Evolutionary conservation across 2,797 vertebrate genomes (phyloP).

Genomic region (Alauda arvensis): DNA sequence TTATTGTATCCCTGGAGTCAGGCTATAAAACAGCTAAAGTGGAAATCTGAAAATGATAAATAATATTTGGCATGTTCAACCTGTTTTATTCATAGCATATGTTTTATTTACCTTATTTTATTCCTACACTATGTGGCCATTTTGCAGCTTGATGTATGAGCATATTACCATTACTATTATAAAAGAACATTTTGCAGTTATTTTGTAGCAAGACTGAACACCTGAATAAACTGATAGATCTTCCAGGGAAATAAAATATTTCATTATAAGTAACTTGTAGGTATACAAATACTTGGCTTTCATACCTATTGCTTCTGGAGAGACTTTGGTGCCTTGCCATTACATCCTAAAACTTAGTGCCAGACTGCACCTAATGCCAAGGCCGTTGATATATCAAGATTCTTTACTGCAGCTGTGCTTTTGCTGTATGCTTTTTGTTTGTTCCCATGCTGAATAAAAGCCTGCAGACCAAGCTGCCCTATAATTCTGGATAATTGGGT

Average conservation of each 20-base stretch:
- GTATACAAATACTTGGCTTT: not conserved
- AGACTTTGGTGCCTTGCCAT: not conserved
- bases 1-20: not conserved
- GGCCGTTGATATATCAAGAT: not conserved
- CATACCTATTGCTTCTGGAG: not conserved
- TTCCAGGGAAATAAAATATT: not conserved
- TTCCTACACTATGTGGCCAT: not conserved
- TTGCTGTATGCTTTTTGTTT: not conserved
- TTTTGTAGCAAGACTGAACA: not conserved
- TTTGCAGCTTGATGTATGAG: not conserved
- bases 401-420: not conserved
- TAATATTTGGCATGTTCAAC: not conserved
- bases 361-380: not conserved
- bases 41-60: not conserved
- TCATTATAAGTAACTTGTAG: not conserved
- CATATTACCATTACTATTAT: not conserved
- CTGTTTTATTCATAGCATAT: not conserved
- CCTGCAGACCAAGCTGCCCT: not conserved
- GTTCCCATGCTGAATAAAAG: conserved; percentile 6
- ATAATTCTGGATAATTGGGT: conserved; percentile 31
- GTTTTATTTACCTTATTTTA: not conserved
- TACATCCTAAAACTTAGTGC: not conserved
- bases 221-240: not conserved
- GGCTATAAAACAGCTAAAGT: not conserved
- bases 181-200: not conserved